Evolutionary conservation across 2,113 vertebrate genomes (phyloP).

Genomic region (Grallaria varia): DNA sequence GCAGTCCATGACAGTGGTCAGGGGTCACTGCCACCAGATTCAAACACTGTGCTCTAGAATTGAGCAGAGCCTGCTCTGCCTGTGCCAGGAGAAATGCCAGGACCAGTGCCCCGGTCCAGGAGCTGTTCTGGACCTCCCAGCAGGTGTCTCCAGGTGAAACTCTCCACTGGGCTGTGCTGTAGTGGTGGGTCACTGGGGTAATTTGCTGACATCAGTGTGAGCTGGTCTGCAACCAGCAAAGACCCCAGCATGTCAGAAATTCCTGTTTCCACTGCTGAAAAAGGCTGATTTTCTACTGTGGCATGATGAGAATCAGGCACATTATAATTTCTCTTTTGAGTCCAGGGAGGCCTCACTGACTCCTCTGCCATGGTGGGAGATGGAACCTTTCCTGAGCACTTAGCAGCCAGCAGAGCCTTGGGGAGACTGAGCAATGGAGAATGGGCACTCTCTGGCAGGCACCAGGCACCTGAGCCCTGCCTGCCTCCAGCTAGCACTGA

Average conservation of each 20-base stretch:
- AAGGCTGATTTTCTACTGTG: background rate
- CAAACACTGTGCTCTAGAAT: background rate
- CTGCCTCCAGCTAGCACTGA: background rate
- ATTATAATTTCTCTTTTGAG: background rate
- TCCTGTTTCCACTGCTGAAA: background rate
- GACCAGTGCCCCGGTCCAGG: background rate
- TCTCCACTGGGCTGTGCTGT: background rate
- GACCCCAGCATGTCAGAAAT: background rate
- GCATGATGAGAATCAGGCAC: background rate
- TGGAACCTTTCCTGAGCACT: background rate
- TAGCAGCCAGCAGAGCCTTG: background rate
- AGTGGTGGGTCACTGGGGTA: rapidly evolving
- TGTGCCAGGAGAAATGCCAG: background rate
- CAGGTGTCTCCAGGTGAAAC: background rate
- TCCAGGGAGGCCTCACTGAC: background rate
- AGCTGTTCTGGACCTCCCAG: background rate
- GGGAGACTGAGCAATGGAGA: background rate
- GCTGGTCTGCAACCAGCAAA: background rate
- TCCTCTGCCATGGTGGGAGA: background rate
- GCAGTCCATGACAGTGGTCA: rapidly evolving
- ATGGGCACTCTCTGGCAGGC: background rate
- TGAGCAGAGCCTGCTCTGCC: background rate
- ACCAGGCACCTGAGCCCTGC: background rate
- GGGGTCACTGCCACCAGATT: background rate
- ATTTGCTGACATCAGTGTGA: background rate